Percentiles rank a stretch among this genome's conserved stretches.
phyloP scores from a whole-genome alignment of 2,797 vertebrate species.

The Sebastes ruberrimus region DNA sequence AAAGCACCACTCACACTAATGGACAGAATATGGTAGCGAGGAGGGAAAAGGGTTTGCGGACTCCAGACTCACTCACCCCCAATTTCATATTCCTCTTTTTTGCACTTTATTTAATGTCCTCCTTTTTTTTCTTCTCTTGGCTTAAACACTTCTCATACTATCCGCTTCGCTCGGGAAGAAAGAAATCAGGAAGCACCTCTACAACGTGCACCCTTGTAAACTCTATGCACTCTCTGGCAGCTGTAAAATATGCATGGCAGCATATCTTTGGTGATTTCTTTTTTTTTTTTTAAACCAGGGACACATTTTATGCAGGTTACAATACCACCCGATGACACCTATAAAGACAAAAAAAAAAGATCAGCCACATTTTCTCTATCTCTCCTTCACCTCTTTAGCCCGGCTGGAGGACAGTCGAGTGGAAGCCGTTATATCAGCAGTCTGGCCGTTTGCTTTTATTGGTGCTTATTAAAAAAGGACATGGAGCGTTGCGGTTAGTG shows the following conservation, averaged over 20 bases:
- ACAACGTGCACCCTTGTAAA: slow-evolving; percentile 48
- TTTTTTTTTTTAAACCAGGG: slow-evolving; percentile 21
- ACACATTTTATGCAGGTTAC: slow-evolving; percentile 58
- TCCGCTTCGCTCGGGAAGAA: background rate
- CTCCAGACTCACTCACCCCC: slow-evolving; percentile 18
- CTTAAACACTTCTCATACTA: slow-evolving; percentile 17
- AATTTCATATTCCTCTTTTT: slow-evolving; percentile 30
- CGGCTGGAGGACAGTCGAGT: slow-evolving; percentile 22
- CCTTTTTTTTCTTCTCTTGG: background rate
- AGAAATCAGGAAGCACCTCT: slow-evolving; percentile 18
- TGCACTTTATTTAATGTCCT: slow-evolving; percentile 43
- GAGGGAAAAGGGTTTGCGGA: slow-evolving; percentile 27
- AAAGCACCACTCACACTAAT: slow-evolving; percentile 71
- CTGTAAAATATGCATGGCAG: slow-evolving; percentile 69
- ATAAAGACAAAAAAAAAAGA: slow-evolving; percentile 32
- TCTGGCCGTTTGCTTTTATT: slow-evolving; percentile 61
- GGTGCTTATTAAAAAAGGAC: slow-evolving; percentile 60
- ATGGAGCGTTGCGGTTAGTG: background rate
- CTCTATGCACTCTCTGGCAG: slow-evolving; percentile 31
- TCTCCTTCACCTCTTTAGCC: slow-evolving; percentile 51
- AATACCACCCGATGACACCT: slow-evolving; percentile 44
- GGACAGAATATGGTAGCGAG: slow-evolving; percentile 50
- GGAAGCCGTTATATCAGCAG: slow-evolving; percentile 33
- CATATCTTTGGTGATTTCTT: slow-evolving; percentile 14
- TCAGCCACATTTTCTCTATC: background rate